phyloP scores from a whole-genome alignment of 2,888 invertebrate species.

The Lithosia quadra region DNA sequence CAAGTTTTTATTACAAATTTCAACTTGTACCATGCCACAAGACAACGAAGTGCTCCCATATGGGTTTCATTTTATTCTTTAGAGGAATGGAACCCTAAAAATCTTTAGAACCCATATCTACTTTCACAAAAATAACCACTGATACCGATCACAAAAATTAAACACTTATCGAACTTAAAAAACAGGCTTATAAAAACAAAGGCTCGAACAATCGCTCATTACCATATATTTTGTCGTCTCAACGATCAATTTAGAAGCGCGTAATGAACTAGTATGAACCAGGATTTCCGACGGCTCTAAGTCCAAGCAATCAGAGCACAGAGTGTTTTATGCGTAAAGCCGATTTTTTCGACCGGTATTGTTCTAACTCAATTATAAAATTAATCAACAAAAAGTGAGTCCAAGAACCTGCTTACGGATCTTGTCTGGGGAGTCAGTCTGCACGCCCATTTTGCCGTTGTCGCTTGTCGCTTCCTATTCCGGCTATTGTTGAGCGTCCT shows the following conservation, averaged over 20 bases:
- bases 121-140: no score
- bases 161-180: background rate
- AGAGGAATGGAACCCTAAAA: no score
- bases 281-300: constrained; percentile 74
- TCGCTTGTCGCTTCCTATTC: constrained; percentile 83
- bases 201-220: constrained; percentile 34
- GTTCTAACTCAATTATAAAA: constrained; percentile 68
- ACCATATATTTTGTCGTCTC: constrained; percentile 28
- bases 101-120: background rate
- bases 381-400: constrained; percentile 66
- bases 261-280: constrained; percentile 66
- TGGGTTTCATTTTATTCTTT: no score
- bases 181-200: constrained; percentile 9
- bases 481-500: constrained; percentile 85
- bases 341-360: constrained; percentile 59
- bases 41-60: no score
- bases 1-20: no score
- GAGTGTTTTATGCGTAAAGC: constrained; percentile 68
- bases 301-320: constrained; percentile 62
- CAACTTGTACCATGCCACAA: no score
- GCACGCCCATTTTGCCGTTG: constrained; percentile 76
- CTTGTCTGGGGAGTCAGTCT: constrained; percentile 75
- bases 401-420: constrained; percentile 78
- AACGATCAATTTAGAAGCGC: constrained; percentile 26
- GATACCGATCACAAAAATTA: background rate